Evolutionary conservation across 2,888 invertebrate genomes (phyloP).

Genomic region (Lasioglossum pauxillum): DNA sequence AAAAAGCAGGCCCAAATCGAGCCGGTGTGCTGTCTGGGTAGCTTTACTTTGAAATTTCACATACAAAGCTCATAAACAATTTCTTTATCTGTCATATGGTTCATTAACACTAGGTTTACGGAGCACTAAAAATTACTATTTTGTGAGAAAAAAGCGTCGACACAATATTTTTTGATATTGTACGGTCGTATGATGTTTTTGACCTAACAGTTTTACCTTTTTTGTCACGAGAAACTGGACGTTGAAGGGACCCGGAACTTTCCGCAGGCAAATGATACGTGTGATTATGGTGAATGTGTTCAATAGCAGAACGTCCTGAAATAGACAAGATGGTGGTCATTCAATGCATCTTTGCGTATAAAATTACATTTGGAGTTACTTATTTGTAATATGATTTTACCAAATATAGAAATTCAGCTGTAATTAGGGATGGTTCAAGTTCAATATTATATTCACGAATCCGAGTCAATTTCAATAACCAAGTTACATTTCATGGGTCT

Average conservation of each 20-base stretch:
- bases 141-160: not conserved
- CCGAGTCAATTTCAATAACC: too few relatives aligned
- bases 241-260: conserved; percentile 87
- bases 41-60: not conserved
- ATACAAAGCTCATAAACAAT: not conserved
- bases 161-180: not conserved
- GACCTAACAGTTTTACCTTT: conserved; percentile 84
- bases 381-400: not conserved
- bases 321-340: conserved; percentile 22
- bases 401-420: not conserved
- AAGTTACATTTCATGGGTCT: not conserved
- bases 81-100: not conserved
- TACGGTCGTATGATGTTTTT: not conserved
- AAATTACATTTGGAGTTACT: not conserved
- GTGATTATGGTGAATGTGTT: conserved; percentile 93
- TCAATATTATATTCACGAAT: too few relatives aligned
- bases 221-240: conserved; percentile 90
- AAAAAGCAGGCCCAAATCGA: too few relatives aligned
- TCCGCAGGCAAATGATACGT: conserved; percentile 93
- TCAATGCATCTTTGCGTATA: not conserved
- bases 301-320: conserved; percentile 85
- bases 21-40: too few relatives aligned
- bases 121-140: not conserved
- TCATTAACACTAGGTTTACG: too few relatives aligned
- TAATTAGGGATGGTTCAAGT: not conserved